Percentiles rank a stretch among this genome's conserved stretches.
Evolutionary conservation across 2,113 vertebrate genomes (phyloP).

Genomic region (Peromyscus leucopus): DNA sequence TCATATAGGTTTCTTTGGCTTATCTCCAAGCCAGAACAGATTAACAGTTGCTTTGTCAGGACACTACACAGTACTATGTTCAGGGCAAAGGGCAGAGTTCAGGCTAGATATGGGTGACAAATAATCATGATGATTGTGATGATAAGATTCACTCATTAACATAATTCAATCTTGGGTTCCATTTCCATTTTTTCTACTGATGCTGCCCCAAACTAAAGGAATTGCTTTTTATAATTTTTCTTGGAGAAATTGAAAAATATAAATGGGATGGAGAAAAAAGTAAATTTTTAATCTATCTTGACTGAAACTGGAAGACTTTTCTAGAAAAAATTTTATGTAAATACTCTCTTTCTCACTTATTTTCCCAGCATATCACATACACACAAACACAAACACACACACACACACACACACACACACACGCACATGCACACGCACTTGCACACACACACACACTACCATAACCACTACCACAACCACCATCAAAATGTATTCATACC

Average conservation of each 20-base stretch:
- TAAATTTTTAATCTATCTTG: not conserved
- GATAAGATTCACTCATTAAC: not conserved
- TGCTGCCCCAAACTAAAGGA: not conserved
- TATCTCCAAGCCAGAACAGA: not conserved
- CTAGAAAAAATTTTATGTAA: not conserved
- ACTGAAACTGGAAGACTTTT: not conserved
- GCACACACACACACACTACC: not conserved
- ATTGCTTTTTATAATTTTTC: not conserved
- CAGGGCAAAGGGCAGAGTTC: not conserved
- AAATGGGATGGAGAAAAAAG: not conserved
- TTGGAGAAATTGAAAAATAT: not conserved
- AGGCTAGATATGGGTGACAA: not conserved
- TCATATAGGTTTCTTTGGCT: not conserved
- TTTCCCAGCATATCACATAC: not conserved
- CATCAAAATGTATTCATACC: not conserved
- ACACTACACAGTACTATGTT: not conserved
- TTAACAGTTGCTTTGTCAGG: not conserved
- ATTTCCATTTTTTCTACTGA: not conserved
- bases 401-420: too few species aligned
- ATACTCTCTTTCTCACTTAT: not conserved
- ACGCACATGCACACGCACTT: not conserved
- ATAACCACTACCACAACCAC: too few species aligned
- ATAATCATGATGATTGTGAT: not conserved
- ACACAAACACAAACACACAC: not conserved
- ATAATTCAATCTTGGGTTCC: not conserved